Evolutionary conservation across 2,113 vertebrate genomes (phyloP).

Genomic region (Amphiprion percula): DNA sequence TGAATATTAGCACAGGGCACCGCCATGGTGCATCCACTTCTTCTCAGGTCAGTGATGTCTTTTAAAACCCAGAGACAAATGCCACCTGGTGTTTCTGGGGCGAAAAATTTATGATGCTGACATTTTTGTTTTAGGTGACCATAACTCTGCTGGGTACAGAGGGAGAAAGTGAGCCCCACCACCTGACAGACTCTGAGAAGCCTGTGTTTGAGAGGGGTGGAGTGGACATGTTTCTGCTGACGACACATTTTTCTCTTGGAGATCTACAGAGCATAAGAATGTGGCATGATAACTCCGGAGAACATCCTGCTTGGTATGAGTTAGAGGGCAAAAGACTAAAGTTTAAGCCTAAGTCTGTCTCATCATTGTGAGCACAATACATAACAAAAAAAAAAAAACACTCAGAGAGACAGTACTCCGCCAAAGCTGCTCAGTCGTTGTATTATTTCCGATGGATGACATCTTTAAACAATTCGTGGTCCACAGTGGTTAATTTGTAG

Average conservation of each 20-base stretch:
- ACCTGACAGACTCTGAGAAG: constrained; percentile 86
- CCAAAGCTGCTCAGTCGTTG: too few relatives aligned
- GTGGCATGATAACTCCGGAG: constrained; percentile 96
- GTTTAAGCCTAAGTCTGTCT: background rate
- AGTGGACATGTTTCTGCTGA: constrained; percentile 91
- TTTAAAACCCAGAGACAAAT: background rate
- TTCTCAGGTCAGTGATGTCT: constrained; percentile 86
- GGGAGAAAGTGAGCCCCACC: constrained; percentile 95
- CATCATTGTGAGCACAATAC: background rate
- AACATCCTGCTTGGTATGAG: constrained; percentile 89
- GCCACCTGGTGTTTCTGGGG: background rate
- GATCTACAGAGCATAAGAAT: constrained; percentile 90
- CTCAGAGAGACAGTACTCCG: too few relatives aligned
- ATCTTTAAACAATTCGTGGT: too few relatives aligned
- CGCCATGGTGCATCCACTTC: constrained; percentile 91
- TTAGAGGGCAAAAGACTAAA: background rate
- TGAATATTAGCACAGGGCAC: constrained; percentile 93
- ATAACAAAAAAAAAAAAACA: background rate
- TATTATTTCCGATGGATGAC: too few relatives aligned
- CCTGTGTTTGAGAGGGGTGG: constrained; percentile 92
- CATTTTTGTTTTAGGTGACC: constrained; percentile 86
- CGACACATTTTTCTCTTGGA: constrained; percentile 93
- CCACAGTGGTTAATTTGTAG: too few relatives aligned
- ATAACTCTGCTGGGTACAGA: constrained; percentile 89
- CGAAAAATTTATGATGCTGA: background rate